phyloP scores from a whole-genome alignment of 2,113 vertebrate genomes.

The Coptodon rendalli region DNA sequence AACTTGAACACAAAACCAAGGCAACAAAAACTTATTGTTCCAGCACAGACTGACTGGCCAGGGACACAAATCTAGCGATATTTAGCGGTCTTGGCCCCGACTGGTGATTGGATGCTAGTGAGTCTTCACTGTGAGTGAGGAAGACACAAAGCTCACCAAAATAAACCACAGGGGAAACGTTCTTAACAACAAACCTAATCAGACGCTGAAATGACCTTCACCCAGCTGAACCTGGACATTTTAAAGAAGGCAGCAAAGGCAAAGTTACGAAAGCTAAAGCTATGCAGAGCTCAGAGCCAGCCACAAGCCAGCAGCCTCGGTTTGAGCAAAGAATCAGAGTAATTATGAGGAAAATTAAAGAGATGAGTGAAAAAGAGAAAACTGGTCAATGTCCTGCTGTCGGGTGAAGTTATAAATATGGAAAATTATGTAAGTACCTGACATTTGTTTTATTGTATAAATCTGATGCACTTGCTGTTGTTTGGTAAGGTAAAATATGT shows the following conservation, averaged over 20 bases:
- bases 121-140: background rate
- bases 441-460: background rate
- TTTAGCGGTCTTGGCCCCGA: background rate
- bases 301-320: background rate
- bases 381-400: background rate
- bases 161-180: background rate
- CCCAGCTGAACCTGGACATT: background rate
- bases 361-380: background rate
- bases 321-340: background rate
- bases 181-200: background rate
- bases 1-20: background rate
- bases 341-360: background rate
- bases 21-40: background rate
- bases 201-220: background rate
- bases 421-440: background rate
- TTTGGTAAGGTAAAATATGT: background rate
- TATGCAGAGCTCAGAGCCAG: background rate
- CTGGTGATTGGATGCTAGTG: background rate
- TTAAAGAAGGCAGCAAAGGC: background rate
- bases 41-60: background rate
- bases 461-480: background rate
- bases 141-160: background rate
- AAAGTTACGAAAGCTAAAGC: background rate
- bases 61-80: background rate
- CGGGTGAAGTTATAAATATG: background rate